A percentile compares a stretch with the other conserved stretches of the same genome.
Evolutionary conservation across 2,888 invertebrate genomes (phyloP).

Genomic region (Byasa hedistus): DNA sequence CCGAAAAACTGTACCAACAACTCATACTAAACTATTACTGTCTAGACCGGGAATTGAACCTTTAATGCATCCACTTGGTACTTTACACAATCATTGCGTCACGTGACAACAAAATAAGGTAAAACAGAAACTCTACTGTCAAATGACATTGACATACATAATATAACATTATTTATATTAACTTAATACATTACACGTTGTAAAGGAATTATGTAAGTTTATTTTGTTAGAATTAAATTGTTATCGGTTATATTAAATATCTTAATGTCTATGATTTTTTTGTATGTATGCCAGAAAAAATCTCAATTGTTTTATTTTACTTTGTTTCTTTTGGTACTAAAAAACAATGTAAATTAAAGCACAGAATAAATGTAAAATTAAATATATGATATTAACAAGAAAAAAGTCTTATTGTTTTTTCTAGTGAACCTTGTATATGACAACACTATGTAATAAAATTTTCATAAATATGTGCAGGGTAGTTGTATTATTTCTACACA

Average conservation of each 20-base stretch:
- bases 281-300: too few species aligned
- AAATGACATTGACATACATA: constrained; percentile 12
- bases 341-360: too few species aligned
- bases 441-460: background rate
- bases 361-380: background rate
- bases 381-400: background rate
- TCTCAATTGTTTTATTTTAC: too few species aligned
- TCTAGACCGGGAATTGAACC: background rate
- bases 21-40: background rate
- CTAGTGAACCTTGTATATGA: background rate
- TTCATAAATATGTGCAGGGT: background rate
- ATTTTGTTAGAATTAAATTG: too few species aligned
- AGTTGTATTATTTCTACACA: background rate
- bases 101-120: background rate
- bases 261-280: too few species aligned
- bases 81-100: background rate
- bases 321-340: background rate
- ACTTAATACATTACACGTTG: too few species aligned
- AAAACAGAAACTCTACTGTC: constrained; percentile 1
- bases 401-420: background rate
- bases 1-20: background rate
- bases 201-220: too few species aligned
- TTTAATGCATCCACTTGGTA: background rate
- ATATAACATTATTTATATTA: background rate
- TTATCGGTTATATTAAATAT: too few species aligned